Evolutionary conservation across 2,113 vertebrate genomes (phyloP).

Genomic region (Spizaetus ornatus): DNA sequence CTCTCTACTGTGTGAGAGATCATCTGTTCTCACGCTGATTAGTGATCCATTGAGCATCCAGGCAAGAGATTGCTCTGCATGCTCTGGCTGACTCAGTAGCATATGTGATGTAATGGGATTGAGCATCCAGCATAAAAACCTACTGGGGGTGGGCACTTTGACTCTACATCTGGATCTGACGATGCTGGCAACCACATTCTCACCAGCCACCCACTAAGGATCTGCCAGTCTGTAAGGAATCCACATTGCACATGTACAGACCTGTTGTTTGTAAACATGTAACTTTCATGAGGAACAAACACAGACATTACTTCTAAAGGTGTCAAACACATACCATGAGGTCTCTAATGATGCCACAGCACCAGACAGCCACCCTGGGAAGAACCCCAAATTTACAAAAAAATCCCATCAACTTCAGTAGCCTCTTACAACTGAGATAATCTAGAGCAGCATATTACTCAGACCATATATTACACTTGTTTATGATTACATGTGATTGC

Average conservation of each 20-base stretch:
- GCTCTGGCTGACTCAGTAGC: background rate
- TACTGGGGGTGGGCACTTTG: too few species aligned
- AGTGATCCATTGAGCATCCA: fast-evolving
- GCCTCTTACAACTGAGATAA: background rate
- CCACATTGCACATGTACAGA: fast-evolving
- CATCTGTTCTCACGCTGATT: fast-evolving
- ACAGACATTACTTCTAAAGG: background rate
- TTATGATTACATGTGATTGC: background rate
- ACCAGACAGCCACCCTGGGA: background rate
- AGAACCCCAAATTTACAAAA: background rate
- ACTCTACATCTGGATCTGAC: background rate
- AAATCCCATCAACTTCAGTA: background rate
- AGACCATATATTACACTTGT: background rate
- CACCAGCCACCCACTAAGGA: background rate
- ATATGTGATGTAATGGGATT: fast-evolving
- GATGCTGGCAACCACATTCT: background rate
- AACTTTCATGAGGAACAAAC: background rate
- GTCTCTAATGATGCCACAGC: background rate
- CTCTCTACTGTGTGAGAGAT: background rate
- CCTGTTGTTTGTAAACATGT: fast-evolving
- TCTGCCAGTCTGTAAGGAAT: background rate
- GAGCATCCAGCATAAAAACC: too few species aligned
- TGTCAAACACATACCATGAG: background rate
- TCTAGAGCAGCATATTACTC: background rate
- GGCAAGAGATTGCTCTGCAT: background rate